Evolutionary conservation across 2,888 invertebrate species (phyloP).

Genomic region (Entomobrya proxima): DNA sequence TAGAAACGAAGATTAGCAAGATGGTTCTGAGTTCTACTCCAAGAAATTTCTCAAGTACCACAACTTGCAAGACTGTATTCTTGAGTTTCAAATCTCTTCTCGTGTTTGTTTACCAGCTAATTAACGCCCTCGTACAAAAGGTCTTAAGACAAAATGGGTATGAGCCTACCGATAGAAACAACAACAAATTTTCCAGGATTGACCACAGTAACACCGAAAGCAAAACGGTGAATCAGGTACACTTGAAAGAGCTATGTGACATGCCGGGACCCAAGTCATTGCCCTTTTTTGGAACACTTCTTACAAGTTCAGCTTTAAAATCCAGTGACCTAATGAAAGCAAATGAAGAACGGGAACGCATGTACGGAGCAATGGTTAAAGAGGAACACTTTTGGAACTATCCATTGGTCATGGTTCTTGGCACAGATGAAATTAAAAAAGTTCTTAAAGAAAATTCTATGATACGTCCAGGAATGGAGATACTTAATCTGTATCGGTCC

Average conservation of each 20-base stretch:
- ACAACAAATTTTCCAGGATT: too few species aligned
- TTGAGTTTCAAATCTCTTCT: too few species aligned
- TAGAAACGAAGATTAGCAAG: too few species aligned
- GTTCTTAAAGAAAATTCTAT: conserved; percentile 84
- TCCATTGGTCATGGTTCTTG: conserved; percentile 85
- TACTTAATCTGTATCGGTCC: conserved; percentile 84
- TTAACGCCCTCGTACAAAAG: too few species aligned
- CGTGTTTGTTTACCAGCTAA: too few species aligned
- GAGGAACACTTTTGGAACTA: conserved; percentile 87
- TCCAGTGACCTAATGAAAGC: conserved; percentile 85
- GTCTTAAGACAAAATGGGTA: too few species aligned
- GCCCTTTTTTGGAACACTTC: conserved; percentile 85
- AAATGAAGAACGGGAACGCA: conserved; percentile 81
- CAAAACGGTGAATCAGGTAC: too few species aligned
- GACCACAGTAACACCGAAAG: too few species aligned
- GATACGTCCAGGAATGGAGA: conserved; percentile 89
- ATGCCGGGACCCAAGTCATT: conserved; percentile 86
- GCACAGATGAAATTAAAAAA: conserved; percentile 85
- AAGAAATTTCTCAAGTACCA: too few species aligned
- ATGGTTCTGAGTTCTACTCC: too few species aligned
- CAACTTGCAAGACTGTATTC: too few species aligned
- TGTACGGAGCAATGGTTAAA: conserved; percentile 86
- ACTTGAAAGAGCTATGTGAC: conserved; percentile 75
- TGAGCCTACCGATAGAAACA: too few species aligned
- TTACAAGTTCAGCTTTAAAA: conserved; percentile 50